Percentiles rank a stretch among this genome's conserved stretches.
Evolutionary conservation across 2,888 invertebrate species (phyloP).

Genomic region (Lochmaea capreae): DNA sequence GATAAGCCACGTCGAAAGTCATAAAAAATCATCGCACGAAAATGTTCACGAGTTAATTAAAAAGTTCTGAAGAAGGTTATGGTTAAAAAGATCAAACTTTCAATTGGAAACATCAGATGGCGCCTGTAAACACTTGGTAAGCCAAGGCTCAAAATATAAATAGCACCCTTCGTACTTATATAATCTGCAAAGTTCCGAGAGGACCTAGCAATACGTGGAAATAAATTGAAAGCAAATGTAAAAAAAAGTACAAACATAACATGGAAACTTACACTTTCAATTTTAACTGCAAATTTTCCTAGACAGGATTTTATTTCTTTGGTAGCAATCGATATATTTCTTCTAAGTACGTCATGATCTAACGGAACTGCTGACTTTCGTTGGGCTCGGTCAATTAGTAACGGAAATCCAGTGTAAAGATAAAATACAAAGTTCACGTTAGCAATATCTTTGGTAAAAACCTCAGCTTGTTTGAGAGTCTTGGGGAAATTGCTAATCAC

Average conservation of each 20-base stretch:
- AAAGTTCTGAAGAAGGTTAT: too few relatives aligned
- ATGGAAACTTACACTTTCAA: slow-evolving; percentile 41
- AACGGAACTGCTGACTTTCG: slow-evolving; percentile 37
- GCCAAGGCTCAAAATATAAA: too few relatives aligned
- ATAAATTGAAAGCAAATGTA: too few relatives aligned
- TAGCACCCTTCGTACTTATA: too few relatives aligned
- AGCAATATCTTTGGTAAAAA: slow-evolving; percentile 60
- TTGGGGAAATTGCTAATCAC: slow-evolving; percentile 71
- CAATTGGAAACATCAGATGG: too few relatives aligned
- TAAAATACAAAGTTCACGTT: slow-evolving; percentile 58
- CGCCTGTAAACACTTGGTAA: too few relatives aligned
- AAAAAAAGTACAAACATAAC: neutral
- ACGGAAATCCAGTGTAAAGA: slow-evolving; percentile 53
- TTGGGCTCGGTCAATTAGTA: slow-evolving; percentile 49
- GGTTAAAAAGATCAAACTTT: too few relatives aligned
- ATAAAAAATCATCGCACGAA: too few relatives aligned
- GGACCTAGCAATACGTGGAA: too few relatives aligned
- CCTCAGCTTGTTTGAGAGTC: slow-evolving; percentile 63
- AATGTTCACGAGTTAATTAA: too few relatives aligned
- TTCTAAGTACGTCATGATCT: slow-evolving; percentile 44
- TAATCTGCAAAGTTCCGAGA: too few relatives aligned
- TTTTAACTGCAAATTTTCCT: slow-evolving; percentile 40
- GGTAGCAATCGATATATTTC: slow-evolving; percentile 48
- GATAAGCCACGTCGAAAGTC: too few relatives aligned
- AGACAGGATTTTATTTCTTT: slow-evolving; percentile 53